Evolutionary conservation across 23 tunicate species (phyloP), one percentile per base, ranked within the genome.

Genomic region (Trididemnum clinides): DNA sequence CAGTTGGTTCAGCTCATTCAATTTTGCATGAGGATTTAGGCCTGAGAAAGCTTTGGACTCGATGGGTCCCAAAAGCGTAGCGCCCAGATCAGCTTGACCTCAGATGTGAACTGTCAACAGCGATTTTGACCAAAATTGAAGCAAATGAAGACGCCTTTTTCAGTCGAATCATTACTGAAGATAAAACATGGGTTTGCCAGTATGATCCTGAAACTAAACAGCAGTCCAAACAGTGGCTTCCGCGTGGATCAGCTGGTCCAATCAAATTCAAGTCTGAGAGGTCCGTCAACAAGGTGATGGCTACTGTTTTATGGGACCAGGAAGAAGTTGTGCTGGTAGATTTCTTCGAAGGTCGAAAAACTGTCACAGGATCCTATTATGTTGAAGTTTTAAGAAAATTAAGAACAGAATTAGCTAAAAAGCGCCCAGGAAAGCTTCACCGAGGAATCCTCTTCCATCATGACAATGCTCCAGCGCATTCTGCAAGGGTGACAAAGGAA

Each of bases 21-120:
- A 69, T 69, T 69, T 37, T 69, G 75, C 34, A 28, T 69, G 36
- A 69, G 5, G 38, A 69, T 69, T 30, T 33, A 27, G 34, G 39
- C 36, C 36, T 69, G 26, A 69, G 37, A 3, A 69, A 69, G n/a
- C 75, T 69, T 31, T 69, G 10, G 12, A 25, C 75, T 3, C 75
- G 75, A 27, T 69, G 34, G 75, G 75, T 69, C 15, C 75, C 34
- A 27, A 69, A 69, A 69, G 39, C 75, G 75, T 69, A 5, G 75
- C 36, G 36, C 36, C 75, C 19, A 69, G 23, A 69, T 69, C 75
- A 69, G 36, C 34, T 69, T 2, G 32, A 69, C 32, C 36, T 69
- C 10, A 69, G 37, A 69, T 69, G 36, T 27, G 39, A 69, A 27
- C n/a, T 69, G 34, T 69, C 75, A 30, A 27, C 36, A 37, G 75